Evolutionary conservation across 2,888 invertebrate genomes (phyloP), one percentile per base, ranked within the genome.

Genomic region (Napeogenes sylphis): DNA sequence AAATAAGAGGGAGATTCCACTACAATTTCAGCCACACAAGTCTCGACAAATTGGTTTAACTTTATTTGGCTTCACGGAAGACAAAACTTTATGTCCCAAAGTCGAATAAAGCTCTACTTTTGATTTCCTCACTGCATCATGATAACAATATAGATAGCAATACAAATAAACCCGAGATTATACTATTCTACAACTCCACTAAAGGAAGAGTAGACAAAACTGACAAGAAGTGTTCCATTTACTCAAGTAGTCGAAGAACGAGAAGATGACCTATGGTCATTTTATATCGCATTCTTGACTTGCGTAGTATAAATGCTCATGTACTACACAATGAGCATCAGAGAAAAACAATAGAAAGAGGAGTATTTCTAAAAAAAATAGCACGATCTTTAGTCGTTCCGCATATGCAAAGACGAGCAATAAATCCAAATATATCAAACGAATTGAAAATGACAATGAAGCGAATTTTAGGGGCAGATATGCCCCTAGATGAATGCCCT

Each of bases 51-150:
- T 62, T 33, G 45, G 60, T 35, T 64, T 63, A 45, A 65, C 61
- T 53, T 56, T 68, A 59, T 71, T 68, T 65, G 65, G 68, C 51
- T 71, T 67, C 66, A 69, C 70, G 45, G 63, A 65, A 51, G 56
- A 61, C 59, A 67, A 64, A 46, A 71, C 68, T 57, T 4, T 55
- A 30, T 58, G 55, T 64, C 30, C 62, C 64, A 42, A 65, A 63
- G 56, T 61, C 60, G 32, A 64, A 65, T 54, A 56, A n/a, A 56
- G 56, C 64, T 56, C 62, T 64, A 45, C 42, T 62, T 30, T 56
- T 62, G 5, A 55, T 68, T 54, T 65, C 63, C 13, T 12, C 13
- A 3, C n/a, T 14, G n/a, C 13, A 13, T 13, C 4, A 46, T 5
- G 4, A 46, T n/a, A n/a, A 13, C 14, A n/a, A 13, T 2, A 46